Conservation (phyloP, 2,797 vertebrate species). For the Antennarius maculatus region DNA sequence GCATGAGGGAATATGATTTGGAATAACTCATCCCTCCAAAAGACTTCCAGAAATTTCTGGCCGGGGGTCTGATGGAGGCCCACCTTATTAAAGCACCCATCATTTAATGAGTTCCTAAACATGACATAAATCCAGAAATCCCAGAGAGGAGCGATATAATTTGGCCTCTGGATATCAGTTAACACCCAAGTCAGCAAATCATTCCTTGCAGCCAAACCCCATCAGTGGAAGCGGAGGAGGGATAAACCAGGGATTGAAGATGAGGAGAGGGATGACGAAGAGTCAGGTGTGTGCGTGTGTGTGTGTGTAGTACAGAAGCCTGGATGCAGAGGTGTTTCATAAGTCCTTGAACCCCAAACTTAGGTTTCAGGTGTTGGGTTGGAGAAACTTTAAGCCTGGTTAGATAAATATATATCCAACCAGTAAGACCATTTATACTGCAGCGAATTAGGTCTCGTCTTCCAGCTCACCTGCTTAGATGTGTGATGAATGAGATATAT, state of each 20-base stretch:
- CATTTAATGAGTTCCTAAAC: background rate
- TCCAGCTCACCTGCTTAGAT: constrained; percentile 17
- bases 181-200: constrained; percentile 15
- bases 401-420: too few species aligned
- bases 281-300: constrained; percentile 31
- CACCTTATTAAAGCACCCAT: too few species aligned
- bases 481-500: constrained; percentile 6
- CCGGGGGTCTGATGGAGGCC: too few species aligned
- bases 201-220: constrained; percentile 16
- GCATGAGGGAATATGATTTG: too few species aligned
- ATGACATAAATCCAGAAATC: background rate
- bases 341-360: constrained; percentile 40
- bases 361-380: constrained; percentile 31
- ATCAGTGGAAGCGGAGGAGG: constrained; percentile 25
- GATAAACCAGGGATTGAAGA: constrained; percentile 28
- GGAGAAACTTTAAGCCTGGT: background rate
- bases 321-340: constrained; percentile 66
- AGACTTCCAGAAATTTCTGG: background rate
- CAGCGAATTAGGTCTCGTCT: background rate
- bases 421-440: background rate
- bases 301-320: constrained; percentile 16
- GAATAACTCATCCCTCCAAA: background rate
- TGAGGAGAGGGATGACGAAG: constrained; percentile 31
- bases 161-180: constrained; percentile 15
- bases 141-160: constrained; percentile 4